Conservation (phyloP, 2,888 invertebrate species). For the Agonopterix arenella region DNA sequence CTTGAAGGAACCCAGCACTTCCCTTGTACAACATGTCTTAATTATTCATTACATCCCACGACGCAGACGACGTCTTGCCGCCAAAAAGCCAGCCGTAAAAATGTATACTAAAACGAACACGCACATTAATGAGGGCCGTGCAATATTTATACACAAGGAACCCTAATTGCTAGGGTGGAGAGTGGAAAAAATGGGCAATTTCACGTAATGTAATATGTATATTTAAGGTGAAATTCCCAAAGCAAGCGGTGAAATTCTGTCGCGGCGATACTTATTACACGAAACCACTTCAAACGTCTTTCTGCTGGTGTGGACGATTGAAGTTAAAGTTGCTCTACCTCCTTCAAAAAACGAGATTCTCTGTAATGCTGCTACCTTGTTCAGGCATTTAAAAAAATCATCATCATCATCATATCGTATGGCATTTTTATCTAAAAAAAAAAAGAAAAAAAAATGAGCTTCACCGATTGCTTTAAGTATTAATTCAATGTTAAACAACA, state of each 20-base stretch:
- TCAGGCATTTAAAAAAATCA: too few species aligned
- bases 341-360: too few species aligned
- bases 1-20: conserved; percentile 36
- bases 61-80: conserved; percentile 48
- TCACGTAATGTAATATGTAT: conserved; percentile 77
- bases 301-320: conserved; percentile 26
- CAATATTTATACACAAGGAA: conserved; percentile 76
- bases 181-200: conserved; percentile 78
- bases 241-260: conserved; percentile 61
- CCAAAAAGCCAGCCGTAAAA: conserved; percentile 64
- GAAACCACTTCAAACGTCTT: conserved; percentile 70
- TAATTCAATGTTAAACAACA: too few species aligned
- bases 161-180: conserved; percentile 78
- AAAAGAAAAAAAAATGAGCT: too few species aligned
- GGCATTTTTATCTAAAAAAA: too few species aligned
- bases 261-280: conserved; percentile 67
- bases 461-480: too few species aligned
- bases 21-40: conserved; percentile 59
- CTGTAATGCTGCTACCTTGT: too few species aligned
- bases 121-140: conserved; percentile 74
- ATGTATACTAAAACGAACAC: conserved; percentile 70
- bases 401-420: too few species aligned
- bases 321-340: conserved; percentile 44
- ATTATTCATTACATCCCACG: conserved; percentile 69
- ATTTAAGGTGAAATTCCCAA: conserved; percentile 71